Conservation (phyloP, 2,113 vertebrate species). For the Pollimyrus isidori region DNA sequence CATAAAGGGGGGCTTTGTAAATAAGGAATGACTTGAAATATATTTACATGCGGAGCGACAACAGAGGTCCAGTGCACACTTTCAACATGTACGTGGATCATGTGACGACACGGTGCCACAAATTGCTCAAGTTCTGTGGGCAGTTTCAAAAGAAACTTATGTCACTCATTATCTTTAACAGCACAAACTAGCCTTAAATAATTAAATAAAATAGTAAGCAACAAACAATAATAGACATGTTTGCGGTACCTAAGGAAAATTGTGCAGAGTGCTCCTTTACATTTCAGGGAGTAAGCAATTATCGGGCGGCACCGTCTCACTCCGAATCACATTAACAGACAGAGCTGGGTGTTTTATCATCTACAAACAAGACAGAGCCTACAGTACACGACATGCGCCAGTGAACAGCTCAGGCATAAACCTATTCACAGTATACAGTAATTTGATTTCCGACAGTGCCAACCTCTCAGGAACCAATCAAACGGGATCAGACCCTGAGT, state of each 20-base stretch:
- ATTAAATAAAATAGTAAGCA: neutral
- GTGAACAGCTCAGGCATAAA: neutral
- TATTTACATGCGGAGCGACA: neutral
- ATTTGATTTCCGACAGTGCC: slow-evolving; percentile 44
- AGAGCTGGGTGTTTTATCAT: neutral
- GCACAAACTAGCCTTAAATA: neutral
- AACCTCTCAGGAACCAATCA: slow-evolving; percentile 48
- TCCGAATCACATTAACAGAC: neutral
- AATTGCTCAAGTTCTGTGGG: neutral
- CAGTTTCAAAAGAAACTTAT: neutral
- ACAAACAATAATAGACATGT: neutral
- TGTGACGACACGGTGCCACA: neutral
- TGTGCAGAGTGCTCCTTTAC: neutral
- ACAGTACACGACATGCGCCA: neutral
- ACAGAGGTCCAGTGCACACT: neutral
- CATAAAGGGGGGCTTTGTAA: neutral
- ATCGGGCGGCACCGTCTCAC: neutral
- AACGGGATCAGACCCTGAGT: slow-evolving; percentile 17
- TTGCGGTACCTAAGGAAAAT: neutral
- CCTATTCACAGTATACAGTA: slow-evolving; percentile 9
- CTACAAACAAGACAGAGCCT: neutral
- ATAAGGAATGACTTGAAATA: neutral
- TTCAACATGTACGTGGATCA: neutral
- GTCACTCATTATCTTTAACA: neutral
- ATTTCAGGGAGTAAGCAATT: neutral